Evolutionary conservation across 2,888 invertebrate species (phyloP), one percentile per base, ranked within the genome.

Genomic region (Epiblema foenella): DNA sequence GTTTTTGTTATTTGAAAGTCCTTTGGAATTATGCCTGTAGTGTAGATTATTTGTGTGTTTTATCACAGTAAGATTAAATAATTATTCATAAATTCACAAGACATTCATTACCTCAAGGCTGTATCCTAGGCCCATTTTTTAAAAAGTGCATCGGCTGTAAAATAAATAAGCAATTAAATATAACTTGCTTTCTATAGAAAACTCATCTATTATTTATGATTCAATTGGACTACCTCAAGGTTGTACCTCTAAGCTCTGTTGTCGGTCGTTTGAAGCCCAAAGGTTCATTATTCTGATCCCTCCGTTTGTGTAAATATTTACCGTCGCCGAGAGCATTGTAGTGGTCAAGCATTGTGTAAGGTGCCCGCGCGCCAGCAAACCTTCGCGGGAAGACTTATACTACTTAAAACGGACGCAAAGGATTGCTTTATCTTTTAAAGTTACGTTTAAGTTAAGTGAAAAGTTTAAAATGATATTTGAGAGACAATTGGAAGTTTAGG

Each of bases 281-380:
- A n/a, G 33, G 54, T 52, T 70, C 65, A 51, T 62, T 62, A 57
- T 67, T 71, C 39, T 52, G 59, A 70, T 70, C 65, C 46, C 46
- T 70, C 56, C 37, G 51, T 62, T 62, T 67, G 60, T 56, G 56
- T 62, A 51, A 67, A 71, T 62, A 67, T 71, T 71, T 67, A 62
- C 71, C 62, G 18, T 60, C n/a, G 24, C 24, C 60, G 37, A 62
- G 71, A 71, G 67, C 56, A 62, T 57, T 71, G 62, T 71, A 67
- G 71, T 67, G 71, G 71, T 71, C 67, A 71, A 66, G 57, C 67
- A 67, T 66, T 54, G 37, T 56, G 49, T 66, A 67, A 71, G 66
- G 54, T 58, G 24, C 65, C 65, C 18, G 49, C 58, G 52, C 58
- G 29, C 17, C 29, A 39, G 37, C 54, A 71, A 51, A 66, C 29